These are phyloP conservation scores for Aquatica leii DNA, from an alignment of 2,888 invertebrate genomes.

Conservation along the genomic window DNA sequence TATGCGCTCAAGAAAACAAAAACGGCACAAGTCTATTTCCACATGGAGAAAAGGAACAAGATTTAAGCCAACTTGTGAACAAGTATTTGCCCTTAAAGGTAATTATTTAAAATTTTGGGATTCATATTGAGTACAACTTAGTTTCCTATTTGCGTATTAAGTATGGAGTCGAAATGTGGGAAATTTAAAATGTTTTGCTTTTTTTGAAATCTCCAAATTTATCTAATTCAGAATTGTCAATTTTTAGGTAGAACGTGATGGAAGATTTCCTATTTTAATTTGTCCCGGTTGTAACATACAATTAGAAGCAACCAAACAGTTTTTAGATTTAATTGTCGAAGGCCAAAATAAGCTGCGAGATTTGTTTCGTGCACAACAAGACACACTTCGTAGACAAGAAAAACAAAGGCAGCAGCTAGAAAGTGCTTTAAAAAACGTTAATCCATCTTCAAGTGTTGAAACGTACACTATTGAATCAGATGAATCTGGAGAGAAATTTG, in stretches of 20 bases:
- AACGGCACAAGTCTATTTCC: constrained; percentile 73
- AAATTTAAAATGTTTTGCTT: constrained; percentile 46
- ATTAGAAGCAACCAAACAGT: constrained; percentile 76
- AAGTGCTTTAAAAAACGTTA: constrained; percentile 53
- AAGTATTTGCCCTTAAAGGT: constrained; percentile 80
- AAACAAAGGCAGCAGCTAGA: constrained; percentile 55
- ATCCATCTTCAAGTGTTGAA: constrained; percentile 56
- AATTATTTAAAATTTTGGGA: constrained; percentile 49
- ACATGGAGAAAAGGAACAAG: constrained; percentile 65
- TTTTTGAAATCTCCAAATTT: background rate
- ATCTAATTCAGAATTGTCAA: background rate
- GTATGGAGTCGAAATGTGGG: constrained; percentile 41
- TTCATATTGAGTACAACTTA: constrained; percentile 51
- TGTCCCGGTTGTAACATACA: constrained; percentile 82
- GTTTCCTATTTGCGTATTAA: constrained; percentile 47
- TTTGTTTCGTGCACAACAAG: constrained; percentile 62
- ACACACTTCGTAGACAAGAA: constrained; percentile 57
- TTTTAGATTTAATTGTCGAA: constrained; percentile 74
- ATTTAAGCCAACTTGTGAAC: constrained; percentile 73
- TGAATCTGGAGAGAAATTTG: constrained; percentile 60
- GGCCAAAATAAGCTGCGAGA: constrained; percentile 71
- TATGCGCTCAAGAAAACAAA: constrained; percentile 78
- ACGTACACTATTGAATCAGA: constrained; percentile 54
- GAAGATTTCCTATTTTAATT: constrained; percentile 73
- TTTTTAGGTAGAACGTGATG: constrained; percentile 73